Evolutionary conservation across 1,140 invertebrate species (phyloP).

Genomic region (Papilio xuthus): DNA sequence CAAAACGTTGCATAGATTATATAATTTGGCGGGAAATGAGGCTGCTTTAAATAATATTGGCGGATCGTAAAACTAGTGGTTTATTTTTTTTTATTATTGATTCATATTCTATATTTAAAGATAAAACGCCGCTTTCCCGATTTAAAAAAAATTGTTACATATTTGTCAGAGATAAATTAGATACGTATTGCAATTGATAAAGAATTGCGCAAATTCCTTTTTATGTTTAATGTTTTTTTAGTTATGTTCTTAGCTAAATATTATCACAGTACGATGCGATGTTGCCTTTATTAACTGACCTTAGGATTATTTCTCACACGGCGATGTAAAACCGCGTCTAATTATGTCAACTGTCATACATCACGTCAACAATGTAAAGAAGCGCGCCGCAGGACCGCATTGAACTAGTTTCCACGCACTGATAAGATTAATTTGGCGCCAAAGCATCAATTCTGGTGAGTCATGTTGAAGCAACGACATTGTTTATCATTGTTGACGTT

Average conservation of each 20-base stretch:
- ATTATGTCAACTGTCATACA: conserved; percentile 20
- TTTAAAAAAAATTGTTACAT: neutral
- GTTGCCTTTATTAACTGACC: neutral
- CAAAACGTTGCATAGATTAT: neutral
- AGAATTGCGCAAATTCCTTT: neutral
- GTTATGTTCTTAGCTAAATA: no score
- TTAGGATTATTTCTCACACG: conserved; percentile 2
- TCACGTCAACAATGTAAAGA: conserved; percentile 13
- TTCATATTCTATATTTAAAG: neutral
- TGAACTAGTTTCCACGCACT: conserved; percentile 34
- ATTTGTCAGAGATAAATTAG: neutral
- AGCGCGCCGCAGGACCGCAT: conserved; percentile 18
- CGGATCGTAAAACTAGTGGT: no score
- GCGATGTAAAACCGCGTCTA: neutral
- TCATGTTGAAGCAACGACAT: conserved; percentile 26
- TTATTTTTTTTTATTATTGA: no score
- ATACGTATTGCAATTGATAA: neutral
- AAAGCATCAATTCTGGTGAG: conserved; percentile 18
- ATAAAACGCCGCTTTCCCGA: neutral
- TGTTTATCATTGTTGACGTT: conserved; percentile 28
- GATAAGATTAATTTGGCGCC: conserved; percentile 38
- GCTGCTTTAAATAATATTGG: no score
- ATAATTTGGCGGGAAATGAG: neutral
- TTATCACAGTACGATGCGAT: neutral
- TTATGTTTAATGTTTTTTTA: neutral